A percentile compares a stretch with the other conserved stretches of the same genome.
Conservation (phyloP, 1,140 invertebrate genomes). For the Dysdera silvatica region DNA sequence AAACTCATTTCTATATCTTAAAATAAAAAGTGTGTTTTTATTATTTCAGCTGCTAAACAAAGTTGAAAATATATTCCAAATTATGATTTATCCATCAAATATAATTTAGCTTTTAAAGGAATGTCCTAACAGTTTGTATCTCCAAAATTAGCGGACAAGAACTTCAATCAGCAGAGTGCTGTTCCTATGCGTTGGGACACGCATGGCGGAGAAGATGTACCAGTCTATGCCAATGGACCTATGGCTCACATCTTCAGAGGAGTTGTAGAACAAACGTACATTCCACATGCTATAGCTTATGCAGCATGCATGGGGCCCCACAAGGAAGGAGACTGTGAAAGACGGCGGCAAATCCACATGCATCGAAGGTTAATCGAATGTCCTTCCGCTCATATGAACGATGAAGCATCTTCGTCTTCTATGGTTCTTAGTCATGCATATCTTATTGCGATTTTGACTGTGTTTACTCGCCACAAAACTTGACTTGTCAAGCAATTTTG, state of each 20-base stretch:
- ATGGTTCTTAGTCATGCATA: no score
- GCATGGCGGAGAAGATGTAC: conserved; percentile 74
- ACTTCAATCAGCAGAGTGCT: not conserved
- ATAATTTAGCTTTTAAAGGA: no score
- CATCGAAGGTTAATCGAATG: conserved; percentile 20
- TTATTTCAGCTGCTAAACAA: no score
- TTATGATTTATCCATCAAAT: no score
- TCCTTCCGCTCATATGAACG: conserved; percentile 9
- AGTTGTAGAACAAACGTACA: not conserved
- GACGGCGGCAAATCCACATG: conserved; percentile 4
- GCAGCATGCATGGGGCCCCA: conserved; percentile 21
- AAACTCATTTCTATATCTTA: no score
- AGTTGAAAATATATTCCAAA: no score
- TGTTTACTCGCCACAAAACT: no score
- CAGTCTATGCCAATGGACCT: conserved; percentile 55
- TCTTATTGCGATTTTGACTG: no score
- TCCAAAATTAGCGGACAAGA: not conserved
- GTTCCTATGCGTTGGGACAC: conserved; percentile 29
- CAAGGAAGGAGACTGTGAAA: conserved; percentile 17
- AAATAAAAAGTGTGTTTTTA: no score
- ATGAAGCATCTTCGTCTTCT: not conserved
- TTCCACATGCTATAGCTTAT: conserved; percentile 13
- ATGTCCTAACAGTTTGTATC: no score
- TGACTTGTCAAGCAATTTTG: no score
- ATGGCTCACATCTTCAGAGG: conserved; percentile 76